Base-by-base conservation (phyloP, 2,797 vertebrate genomes). In the Spinus olivaceus region DNA sequence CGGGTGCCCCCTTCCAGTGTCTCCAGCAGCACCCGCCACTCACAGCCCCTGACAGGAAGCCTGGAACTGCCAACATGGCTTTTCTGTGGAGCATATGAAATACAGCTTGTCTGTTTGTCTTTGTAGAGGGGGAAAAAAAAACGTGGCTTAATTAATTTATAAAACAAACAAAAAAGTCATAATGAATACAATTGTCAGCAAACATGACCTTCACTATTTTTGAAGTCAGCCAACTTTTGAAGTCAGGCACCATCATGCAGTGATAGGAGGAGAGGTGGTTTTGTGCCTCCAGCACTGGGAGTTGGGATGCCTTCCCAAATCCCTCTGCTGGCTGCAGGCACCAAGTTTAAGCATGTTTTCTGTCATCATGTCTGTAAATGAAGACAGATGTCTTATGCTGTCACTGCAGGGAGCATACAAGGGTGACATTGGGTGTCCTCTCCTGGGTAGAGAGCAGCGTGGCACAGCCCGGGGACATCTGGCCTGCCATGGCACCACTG, bases 401-500 rank as follows among this genome's bases (percentile, higher is more conserved):
- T 64, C 47, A 10, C 41, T 17, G 42, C 54, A 47, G 16, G 37
- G 33, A 24, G n/a, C 33, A 14, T 25, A 41, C 0, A 2, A n/a
- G 1, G 19, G 54, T 13, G 22, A 41, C 0, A 0, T 67, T 67
- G 15, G 17, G 30, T 78, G 77, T 44, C 13, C 5, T 76, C 21
- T 94, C 44, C 27, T 4, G 14, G 14, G 25, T 20, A 24, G 27
- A 59, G 22, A 46, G 64, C 6, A 14, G 14, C 18, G 53, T 53
- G 39, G 33, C 25, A 7, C 12, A 20, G 51, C 73, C 60, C 0
- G 2, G 47, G 53, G 81, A 79, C 10, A 60, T 21, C 35, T 1
- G 1, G 21, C 41, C 63, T 50, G 70, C 28, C 14, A 28, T 7
- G 28, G 56, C 47, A 28, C 8, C 2, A 0, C 23, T 37, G 37